A percentile compares a stretch with the other conserved stretches of the same genome.
phyloP scores from a whole-genome alignment of 92 coral and sea anemone genomes.

The Scolanthus callimorphus region DNA sequence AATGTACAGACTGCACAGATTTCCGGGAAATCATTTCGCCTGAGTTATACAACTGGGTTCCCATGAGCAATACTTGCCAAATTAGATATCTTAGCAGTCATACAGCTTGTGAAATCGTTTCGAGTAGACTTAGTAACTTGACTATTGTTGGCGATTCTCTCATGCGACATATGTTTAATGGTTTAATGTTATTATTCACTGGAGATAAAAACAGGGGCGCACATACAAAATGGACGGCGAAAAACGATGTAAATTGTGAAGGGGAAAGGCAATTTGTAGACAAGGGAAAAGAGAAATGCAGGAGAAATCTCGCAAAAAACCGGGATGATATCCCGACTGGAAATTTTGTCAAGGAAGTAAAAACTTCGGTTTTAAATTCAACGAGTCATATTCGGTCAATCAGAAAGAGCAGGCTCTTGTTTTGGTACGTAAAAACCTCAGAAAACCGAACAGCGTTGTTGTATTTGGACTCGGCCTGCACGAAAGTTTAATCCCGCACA shows the following conservation, averaged over 20 bases:
- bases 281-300: slow-evolving; percentile 45
- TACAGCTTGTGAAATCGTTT: slow-evolving; percentile 53
- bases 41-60: slow-evolving; percentile 50
- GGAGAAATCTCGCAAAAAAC: slow-evolving; percentile 11
- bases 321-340: slow-evolving; percentile 3
- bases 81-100: slow-evolving; percentile 47
- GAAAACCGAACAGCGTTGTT: slow-evolving; percentile 30
- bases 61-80: slow-evolving; percentile 23
- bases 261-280: slow-evolving; percentile 79
- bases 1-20: slow-evolving; percentile 51
- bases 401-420: slow-evolving; percentile 26
- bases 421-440: slow-evolving; percentile 25
- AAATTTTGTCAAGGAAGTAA: slow-evolving; percentile 37
- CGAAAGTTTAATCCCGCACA: slow-evolving; percentile 10
- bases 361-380: slow-evolving; percentile 25
- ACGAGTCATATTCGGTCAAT: slow-evolving; percentile 23
- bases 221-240: slow-evolving; percentile 7
- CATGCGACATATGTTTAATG: slow-evolving; percentile 55
- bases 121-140: slow-evolving; percentile 30
- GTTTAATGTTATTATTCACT: slow-evolving; percentile 53
- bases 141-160: slow-evolving; percentile 67
- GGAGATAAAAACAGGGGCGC: slow-evolving; percentile 39
- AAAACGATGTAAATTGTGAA: slow-evolving; percentile 17
- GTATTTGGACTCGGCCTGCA: slow-evolving; percentile 56
- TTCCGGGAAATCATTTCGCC: slow-evolving; percentile 39